A percentile compares a stretch with the other conserved stretches of the same genome.
These are phyloP conservation scores for Acrocera orbiculus DNA, from an alignment of 2,888 invertebrate species.

Conservation along the genomic window DNA sequence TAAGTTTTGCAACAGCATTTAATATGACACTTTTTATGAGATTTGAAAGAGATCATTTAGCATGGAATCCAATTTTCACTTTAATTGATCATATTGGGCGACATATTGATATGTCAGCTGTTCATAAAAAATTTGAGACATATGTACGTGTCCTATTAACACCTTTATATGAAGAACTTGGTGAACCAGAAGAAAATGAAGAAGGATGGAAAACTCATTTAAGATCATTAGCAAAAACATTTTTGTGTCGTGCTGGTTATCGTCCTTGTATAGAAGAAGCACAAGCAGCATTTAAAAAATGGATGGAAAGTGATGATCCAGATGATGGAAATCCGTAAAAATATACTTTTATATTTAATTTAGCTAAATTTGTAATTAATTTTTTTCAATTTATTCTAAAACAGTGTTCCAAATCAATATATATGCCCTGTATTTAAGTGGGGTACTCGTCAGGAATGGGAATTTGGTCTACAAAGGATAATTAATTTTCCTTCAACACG, in stretches of 20 bases:
- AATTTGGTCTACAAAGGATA: conserved; percentile 59
- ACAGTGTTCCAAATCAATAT: conserved; percentile 54
- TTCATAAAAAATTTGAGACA: conserved; percentile 56
- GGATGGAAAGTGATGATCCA: conserved; percentile 57
- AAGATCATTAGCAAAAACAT: conserved; percentile 46
- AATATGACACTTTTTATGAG: conserved; percentile 63
- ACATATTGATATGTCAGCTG: conserved; percentile 47
- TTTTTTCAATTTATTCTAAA: background rate
- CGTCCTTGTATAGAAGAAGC: conserved; percentile 61
- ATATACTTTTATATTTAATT: conserved; percentile 4
- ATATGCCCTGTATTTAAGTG: conserved; percentile 70
- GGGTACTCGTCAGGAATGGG: conserved; percentile 65
- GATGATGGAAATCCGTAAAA: conserved; percentile 68
- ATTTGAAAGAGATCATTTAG: conserved; percentile 53
- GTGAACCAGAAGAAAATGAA: conserved; percentile 37
- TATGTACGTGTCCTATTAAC: conserved; percentile 50
- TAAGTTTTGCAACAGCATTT: conserved; percentile 55
- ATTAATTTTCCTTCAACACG: conserved; percentile 54
- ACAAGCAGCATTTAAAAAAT: conserved; percentile 48
- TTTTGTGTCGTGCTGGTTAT: conserved; percentile 60
- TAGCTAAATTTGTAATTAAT: conserved; percentile 1
- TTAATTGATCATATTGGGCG: conserved; percentile 65
- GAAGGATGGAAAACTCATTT: conserved; percentile 50
- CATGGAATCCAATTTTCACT: conserved; percentile 70
- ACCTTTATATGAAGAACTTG: conserved; percentile 54